Percentiles rank a stretch among this genome's conserved stretches.
Conservation (phyloP, 2,888 invertebrate genomes). For the Julus scanicus region DNA sequence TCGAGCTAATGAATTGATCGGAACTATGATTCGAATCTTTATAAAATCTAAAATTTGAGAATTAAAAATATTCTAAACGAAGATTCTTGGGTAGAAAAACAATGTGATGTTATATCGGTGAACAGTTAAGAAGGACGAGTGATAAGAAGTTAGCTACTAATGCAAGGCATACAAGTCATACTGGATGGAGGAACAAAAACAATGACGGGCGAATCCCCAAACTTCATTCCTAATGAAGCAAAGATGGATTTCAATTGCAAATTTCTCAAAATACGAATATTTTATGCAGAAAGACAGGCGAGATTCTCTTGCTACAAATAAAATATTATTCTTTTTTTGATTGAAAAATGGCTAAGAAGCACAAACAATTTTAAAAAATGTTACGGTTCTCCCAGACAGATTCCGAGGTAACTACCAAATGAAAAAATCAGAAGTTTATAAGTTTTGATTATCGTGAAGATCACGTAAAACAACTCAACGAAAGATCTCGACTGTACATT, state of each 20-base stretch:
- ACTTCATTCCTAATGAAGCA: conserved; percentile 11
- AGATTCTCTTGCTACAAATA: not conserved
- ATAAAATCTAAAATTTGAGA: not conserved
- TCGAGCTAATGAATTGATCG: not conserved
- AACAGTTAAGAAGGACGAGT: not conserved
- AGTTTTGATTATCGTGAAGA: too few relatives aligned
- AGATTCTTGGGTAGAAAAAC: not conserved
- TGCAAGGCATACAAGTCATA: not conserved
- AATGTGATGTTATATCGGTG: not conserved
- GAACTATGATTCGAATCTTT: not conserved
- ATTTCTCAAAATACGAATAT: conserved; percentile 5
- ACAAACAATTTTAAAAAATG: not conserved
- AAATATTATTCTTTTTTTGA: not conserved
- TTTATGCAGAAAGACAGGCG: conserved; percentile 15
- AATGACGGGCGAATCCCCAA: not conserved
- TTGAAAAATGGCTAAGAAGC: not conserved
- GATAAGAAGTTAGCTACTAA: not conserved
- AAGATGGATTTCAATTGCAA: conserved; percentile 9
- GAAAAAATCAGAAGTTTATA: too few relatives aligned
- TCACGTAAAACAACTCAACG: not conserved
- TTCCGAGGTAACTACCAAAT: too few relatives aligned
- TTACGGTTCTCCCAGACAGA: too few relatives aligned
- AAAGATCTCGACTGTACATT: not conserved
- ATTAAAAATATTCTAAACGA: not conserved
- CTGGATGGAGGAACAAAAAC: not conserved